A percentile compares a stretch with the other conserved stretches of the same genome.
These are phyloP conservation scores for Sinodicranocentrus sp. DNA, from an alignment of 2,888 invertebrate genomes.

Conservation along the genomic window DNA sequence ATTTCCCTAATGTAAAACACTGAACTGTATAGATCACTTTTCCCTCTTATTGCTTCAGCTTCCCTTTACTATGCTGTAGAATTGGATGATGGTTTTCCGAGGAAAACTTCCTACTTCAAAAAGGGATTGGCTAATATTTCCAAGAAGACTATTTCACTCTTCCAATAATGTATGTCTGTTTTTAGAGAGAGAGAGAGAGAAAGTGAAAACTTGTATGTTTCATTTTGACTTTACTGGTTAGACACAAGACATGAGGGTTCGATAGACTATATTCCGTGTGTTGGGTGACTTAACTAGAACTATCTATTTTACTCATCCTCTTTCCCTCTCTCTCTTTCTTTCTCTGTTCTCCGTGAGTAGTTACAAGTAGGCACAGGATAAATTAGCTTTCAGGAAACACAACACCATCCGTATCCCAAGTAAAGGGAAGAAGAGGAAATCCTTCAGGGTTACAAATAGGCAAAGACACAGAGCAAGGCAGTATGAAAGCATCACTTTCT, in stretches of 20 bases:
- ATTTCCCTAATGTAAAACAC: conserved; percentile 66
- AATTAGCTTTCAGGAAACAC: conserved; percentile 68
- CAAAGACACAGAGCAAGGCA: conserved; percentile 42
- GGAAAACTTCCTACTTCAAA: too few species aligned
- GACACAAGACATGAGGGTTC: conserved; percentile 19
- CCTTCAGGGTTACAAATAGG: conserved; percentile 65
- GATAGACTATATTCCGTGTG: conserved; percentile 3
- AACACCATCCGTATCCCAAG: conserved; percentile 53
- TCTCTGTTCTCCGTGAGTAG: conserved; percentile 14
- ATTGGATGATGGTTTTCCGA: too few species aligned
- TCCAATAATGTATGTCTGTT: too few species aligned
- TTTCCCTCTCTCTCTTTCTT: conserved; percentile 16
- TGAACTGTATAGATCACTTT: conserved; percentile 65
- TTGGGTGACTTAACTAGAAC: conserved; percentile 34
- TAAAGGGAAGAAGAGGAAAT: conserved; percentile 50
- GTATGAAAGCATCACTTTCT: conserved; percentile 56
- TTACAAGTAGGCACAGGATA: conserved; percentile 45
- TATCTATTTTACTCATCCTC: conserved; percentile 48
- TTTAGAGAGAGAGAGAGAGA: background rate
- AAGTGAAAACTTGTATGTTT: too few species aligned
- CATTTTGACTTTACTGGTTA: conserved; percentile 21
- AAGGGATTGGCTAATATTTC: background rate
- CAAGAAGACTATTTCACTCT: too few species aligned
- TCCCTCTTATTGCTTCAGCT: conserved; percentile 44
- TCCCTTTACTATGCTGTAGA: too few species aligned